A percentile compares a stretch with the other conserved stretches of the same genome.
These are phyloP conservation scores for Aphrophora alni DNA, from an alignment of 2,888 invertebrate genomes.

Conservation along the genomic window DNA sequence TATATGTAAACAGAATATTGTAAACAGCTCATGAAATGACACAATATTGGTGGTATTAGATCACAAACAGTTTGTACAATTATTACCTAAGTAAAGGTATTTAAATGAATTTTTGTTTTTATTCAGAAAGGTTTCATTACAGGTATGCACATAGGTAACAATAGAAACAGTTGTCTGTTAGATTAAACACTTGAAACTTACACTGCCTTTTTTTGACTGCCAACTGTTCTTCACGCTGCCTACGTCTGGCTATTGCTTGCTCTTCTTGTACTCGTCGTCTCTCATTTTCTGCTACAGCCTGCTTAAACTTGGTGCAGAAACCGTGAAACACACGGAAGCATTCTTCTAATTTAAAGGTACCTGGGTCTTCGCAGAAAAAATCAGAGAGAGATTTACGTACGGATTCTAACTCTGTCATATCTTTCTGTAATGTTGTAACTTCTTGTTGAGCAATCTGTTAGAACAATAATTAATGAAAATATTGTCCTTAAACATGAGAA, in stretches of 20 bases:
- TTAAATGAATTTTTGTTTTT: too few relatives aligned
- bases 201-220: conserved; percentile 68
- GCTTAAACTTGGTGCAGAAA: conserved; percentile 87
- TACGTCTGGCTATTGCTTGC: conserved; percentile 79
- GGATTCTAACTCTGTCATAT: conserved; percentile 82
- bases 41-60: too few relatives aligned
- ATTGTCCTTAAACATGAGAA: neutral
- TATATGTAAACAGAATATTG: too few relatives aligned
- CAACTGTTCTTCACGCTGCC: conserved; percentile 75
- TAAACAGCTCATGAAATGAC: too few relatives aligned
- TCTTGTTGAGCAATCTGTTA: conserved; percentile 78
- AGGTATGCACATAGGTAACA: too few relatives aligned
- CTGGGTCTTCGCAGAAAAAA: conserved; percentile 94
- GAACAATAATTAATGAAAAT: neutral
- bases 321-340: conserved; percentile 89
- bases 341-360: conserved; percentile 90
- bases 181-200: conserved; percentile 54
- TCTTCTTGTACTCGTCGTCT: conserved; percentile 82
- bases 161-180: too few relatives aligned
- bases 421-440: conserved; percentile 75
- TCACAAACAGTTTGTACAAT: too few relatives aligned
- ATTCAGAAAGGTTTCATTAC: too few relatives aligned
- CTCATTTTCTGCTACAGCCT: conserved; percentile 85
- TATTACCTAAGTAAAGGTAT: too few relatives aligned
- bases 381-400: conserved; percentile 82